Percentiles rank a stretch among this genome's conserved stretches.
Conservation (phyloP, 2,113 vertebrate species). For the Paradisaea rubra region DNA sequence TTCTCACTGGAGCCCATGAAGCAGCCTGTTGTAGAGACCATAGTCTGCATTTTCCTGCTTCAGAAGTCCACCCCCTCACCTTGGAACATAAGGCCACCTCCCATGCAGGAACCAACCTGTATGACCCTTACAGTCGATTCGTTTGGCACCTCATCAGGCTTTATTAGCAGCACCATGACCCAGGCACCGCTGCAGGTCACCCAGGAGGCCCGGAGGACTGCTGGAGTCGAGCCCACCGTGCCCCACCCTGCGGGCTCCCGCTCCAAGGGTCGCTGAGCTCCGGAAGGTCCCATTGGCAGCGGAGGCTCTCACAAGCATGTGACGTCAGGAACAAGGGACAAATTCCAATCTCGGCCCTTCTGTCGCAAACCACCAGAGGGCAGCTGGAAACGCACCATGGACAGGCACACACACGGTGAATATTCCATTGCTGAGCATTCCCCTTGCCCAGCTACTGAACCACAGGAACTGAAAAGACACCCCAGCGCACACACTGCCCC, state of each 20-base stretch:
- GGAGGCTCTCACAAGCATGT: neutral
- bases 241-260: accelerated
- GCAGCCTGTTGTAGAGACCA: neutral
- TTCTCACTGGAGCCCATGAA: neutral
- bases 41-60: accelerated
- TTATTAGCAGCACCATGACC: accelerated
- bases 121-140: accelerated
- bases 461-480: no score
- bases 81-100: neutral
- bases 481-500: neutral
- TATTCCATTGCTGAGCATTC: neutral
- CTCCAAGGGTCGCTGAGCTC: accelerated
- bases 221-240: accelerated
- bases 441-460: neutral
- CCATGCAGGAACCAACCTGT: accelerated
- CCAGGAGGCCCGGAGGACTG: accelerated
- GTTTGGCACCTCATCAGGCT: neutral
- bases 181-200: neutral
- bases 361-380: slow-evolving; percentile 2
- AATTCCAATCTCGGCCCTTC: neutral
- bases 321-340: neutral
- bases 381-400: neutral
- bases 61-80: neutral
- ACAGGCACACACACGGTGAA: accelerated
- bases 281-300: accelerated